A percentile compares a stretch with the other conserved stretches of the same genome.
These are phyloP conservation scores for Ormyrus nitidulus DNA, from an alignment of 2,888 invertebrate species.

Conservation along the genomic window DNA sequence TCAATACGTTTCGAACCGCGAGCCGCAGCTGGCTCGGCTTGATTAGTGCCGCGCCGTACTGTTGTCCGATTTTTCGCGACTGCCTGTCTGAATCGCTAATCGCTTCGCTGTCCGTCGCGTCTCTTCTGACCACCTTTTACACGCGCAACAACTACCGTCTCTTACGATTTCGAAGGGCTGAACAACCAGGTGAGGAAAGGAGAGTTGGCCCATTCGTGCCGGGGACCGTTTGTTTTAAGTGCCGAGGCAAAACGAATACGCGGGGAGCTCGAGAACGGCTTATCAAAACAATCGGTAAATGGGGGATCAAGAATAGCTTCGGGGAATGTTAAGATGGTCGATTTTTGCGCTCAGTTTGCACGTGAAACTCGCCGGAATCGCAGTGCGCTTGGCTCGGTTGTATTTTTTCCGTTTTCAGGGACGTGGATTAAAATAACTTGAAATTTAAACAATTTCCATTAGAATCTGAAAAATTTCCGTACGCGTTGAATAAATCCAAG, in stretches of 20 bases:
- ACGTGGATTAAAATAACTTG: too few relatives aligned
- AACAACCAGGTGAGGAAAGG: slow-evolving; percentile 34
- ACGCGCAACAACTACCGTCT: too few relatives aligned
- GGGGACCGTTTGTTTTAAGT: too few relatives aligned
- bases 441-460: too few relatives aligned
- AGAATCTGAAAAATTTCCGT: too few relatives aligned
- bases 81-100: background rate
- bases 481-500: too few relatives aligned
- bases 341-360: background rate
- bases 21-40: slow-evolving; percentile 78
- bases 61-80: slow-evolving; percentile 59
- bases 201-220: too few relatives aligned
- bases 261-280: background rate
- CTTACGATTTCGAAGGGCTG: background rate
- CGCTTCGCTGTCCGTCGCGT: too few relatives aligned
- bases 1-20: slow-evolving; percentile 76
- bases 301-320: background rate
- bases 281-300: background rate
- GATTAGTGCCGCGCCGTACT: slow-evolving; percentile 74
- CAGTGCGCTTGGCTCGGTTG: too few relatives aligned
- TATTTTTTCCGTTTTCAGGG: too few relatives aligned
- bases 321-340: background rate
- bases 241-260: background rate
- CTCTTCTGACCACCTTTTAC: too few relatives aligned
- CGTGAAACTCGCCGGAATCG: too few relatives aligned